A percentile compares a stretch with the other conserved stretches of the same genome.
phyloP scores from a whole-genome alignment of 2,797 vertebrate genomes.

The Capromys pilorides region DNA sequence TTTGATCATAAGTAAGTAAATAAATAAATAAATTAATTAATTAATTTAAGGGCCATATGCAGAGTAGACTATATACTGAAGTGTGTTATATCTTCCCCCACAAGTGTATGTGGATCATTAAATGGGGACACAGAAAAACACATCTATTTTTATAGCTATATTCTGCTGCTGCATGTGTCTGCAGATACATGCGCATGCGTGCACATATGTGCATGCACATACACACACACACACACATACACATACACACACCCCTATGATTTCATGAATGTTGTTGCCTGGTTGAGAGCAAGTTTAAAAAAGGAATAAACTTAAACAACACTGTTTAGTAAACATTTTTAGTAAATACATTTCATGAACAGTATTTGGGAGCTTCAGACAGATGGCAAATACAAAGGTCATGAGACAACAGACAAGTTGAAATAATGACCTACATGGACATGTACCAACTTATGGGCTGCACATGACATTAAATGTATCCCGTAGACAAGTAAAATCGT shows the following conservation, averaged over 20 bases:
- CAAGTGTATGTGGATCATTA: background rate
- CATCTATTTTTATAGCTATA: background rate
- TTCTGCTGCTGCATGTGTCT: background rate
- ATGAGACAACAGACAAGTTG: background rate
- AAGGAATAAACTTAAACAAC: conserved; percentile 4
- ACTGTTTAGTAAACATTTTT: background rate
- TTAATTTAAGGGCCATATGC: background rate
- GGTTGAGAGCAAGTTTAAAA: conserved; percentile 28
- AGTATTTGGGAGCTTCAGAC: background rate
- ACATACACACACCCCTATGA: too few species aligned
- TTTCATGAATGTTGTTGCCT: conserved; percentile 14
- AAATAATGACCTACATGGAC: background rate
- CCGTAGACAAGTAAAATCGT: background rate
- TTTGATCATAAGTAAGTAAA: too few species aligned
- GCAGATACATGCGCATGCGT: background rate
- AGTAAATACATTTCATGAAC: conserved; percentile 25
- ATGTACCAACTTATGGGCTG: background rate
- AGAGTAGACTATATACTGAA: background rate
- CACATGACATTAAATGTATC: background rate
- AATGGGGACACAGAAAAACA: background rate
- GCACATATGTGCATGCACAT: too few species aligned
- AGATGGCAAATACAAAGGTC: background rate
- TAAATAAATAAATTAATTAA: too few species aligned
- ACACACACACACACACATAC: background rate
- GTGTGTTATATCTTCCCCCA: background rate